Conservation (phyloP, 2,797 vertebrate genomes). For the Peromyscus aztecus region DNA sequence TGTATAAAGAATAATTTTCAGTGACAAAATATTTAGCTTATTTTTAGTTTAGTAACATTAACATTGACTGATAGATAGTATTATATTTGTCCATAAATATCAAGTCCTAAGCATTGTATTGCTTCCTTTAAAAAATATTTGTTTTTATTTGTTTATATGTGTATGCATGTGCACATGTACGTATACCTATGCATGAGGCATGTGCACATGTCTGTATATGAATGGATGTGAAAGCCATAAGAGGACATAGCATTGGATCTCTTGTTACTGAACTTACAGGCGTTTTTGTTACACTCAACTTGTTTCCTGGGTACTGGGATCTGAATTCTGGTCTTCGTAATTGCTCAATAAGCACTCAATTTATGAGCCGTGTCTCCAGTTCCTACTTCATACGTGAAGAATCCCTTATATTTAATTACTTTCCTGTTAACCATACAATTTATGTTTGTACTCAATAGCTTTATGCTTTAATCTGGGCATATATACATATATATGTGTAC, state of each 20-base stretch:
- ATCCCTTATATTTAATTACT: not conserved
- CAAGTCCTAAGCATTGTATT: not conserved
- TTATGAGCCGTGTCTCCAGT: not conserved
- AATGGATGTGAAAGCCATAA: not conserved
- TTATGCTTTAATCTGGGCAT: too few species aligned
- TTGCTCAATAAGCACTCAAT: not conserved
- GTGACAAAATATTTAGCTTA: not conserved
- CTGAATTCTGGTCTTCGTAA: not conserved
- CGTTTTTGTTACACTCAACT: not conserved
- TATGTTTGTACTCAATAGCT: not conserved
- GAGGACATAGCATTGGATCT: not conserved
- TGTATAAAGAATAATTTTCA: not conserved
- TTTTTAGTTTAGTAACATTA: not conserved
- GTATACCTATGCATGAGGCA: too few species aligned
- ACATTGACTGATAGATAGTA: not conserved
- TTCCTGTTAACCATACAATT: too few species aligned
- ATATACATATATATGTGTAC: too few species aligned
- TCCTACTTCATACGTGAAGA: not conserved
- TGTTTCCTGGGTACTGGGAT: not conserved
- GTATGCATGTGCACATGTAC: not conserved
- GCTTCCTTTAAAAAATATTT: not conserved
- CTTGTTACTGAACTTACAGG: not conserved
- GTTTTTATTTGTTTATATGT: not conserved
- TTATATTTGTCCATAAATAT: slow-evolving; percentile 12
- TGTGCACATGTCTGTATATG: not conserved